Conservation (phyloP, 2,113 vertebrate species). For the Ranitomeya imitator region DNA sequence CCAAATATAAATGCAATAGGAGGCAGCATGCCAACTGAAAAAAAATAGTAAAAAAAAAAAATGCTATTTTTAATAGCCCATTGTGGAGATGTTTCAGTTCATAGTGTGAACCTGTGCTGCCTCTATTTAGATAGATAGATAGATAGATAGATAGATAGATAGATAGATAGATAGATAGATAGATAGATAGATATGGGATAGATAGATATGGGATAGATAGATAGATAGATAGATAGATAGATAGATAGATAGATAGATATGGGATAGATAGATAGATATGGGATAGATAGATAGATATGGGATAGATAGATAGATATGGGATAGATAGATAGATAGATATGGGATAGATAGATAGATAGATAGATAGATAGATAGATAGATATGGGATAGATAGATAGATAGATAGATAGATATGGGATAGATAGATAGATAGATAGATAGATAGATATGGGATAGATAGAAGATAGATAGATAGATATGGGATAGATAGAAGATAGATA, state of each 20-base stretch:
- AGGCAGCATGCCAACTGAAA: no score
- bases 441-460: no score
- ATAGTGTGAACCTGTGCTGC: no score
- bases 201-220: neutral
- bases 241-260: conserved; percentile 6
- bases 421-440: neutral
- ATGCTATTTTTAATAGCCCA: no score
- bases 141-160: no score
- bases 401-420: conserved; percentile 14
- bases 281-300: neutral
- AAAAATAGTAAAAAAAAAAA: no score
- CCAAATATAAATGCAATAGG: no score
- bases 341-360: neutral
- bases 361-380: conserved; percentile 19
- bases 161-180: neutral
- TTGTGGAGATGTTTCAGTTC: no score
- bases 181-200: neutral
- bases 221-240: neutral
- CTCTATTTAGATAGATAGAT: no score
- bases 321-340: neutral
- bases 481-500: conserved; percentile 1
- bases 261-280: neutral
- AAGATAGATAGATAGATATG: neutral
- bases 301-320: neutral
- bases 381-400: conserved; percentile 1